Evolutionary conservation across 1,140 invertebrate genomes (phyloP), one percentile per base, ranked within the genome.

Genomic region (Lordiphosa collinella): DNA sequence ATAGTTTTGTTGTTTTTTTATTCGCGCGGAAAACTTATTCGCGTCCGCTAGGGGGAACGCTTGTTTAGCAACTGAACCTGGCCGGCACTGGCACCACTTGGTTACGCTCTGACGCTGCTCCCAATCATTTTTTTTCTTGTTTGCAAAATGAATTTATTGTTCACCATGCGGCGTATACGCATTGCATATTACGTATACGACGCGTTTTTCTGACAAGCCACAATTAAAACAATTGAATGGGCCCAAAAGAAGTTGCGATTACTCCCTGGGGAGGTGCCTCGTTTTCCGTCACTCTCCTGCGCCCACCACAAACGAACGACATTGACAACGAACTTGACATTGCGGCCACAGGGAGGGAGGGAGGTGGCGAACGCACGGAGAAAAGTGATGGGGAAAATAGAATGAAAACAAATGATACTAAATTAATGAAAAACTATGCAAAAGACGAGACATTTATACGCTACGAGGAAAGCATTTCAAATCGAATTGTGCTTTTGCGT

Each of bases 301-400:
- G 4, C 16, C 3, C 9, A 18, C 44, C 25, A 48, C 18, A 72
- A 74, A 69, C 74, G 60, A 79, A 79, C 74, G 75, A 79, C 74
- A 60, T 80, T 79, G 75, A 46, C 75, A 80, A 74, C 75, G 70
- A 79, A 79, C 75, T 79, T 80, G 65, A 56, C 64, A 68, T 66
- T 58, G 18, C 18, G 61, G 38, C 36, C 10, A n/a, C 25, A 18
- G 18, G 14, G 13, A n/a, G 11, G n/a, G n/a, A n/a, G n/a, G n/a
- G n/a, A n/a, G n/a, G n/a, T n/a, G n/a, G n/a, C n/a, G n/a, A n/a
- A n/a, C n/a, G n/a, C n/a, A n/a, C n/a, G n/a, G n/a, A n/a, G n/a
- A n/a, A n/a, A n/a, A n/a, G n/a, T n/a, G n/a, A n/a, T n/a, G n/a
- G n/a, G n/a, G n/a, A n/a, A n/a, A n/a, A n/a, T n/a, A n/a, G n/a